Base-by-base conservation (phyloP, 1,140 invertebrate genomes). In the Trichonephila clavipes region DNA sequence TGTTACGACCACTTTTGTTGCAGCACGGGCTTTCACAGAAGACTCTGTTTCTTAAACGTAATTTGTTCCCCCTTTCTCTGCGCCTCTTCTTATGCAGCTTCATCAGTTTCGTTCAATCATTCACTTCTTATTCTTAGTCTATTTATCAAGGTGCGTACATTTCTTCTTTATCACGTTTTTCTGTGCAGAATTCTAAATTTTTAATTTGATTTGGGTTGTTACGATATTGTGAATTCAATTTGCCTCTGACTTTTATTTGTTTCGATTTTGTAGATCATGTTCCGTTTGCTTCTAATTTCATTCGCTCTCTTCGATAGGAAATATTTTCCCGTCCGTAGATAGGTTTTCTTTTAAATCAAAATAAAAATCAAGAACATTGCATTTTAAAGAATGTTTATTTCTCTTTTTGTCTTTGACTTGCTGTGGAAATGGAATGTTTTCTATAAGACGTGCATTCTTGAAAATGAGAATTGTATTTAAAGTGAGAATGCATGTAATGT, bases 131-230 rank as follows among this genome's bases (percentile, higher is more conserved):
- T 87, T 24, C 72, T 83, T 86, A 69, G 90, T 40, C 40, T 92
- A 92, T 92, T 92, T 92, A 92, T 86, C 64, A 85, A 34, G 62
- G 62, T 61, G 34, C 83, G 18, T 92, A 72, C 82, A 58, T 87
- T 72, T 59, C 66, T 81, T 90, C 12, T 86, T 28, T 59, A 44
- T 10, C 44, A 2, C 19, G 18, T 19, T 44, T 34, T 85, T 34
- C 77, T 24, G 51, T 59, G 34, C 40, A 61, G 90, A 92, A 92
- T 92, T 92, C 83, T 83, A 86, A 85, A 72, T 86, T 92, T 87
- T 92, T 92, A 92, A 92, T 92, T 92, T 40, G 61, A 87, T 92
- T 92, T 83, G 21, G 28, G 90, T 91, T 92, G 90, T 87, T 92
- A 86, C 90, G 82, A 72, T 83, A 86, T 69, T 87, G 90, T 59